A percentile compares a stretch with the other conserved stretches of the same genome.
These are phyloP conservation scores for Calosoma granatense DNA, from an alignment of 1,140 invertebrate genomes.

Conservation along the genomic window DNA sequence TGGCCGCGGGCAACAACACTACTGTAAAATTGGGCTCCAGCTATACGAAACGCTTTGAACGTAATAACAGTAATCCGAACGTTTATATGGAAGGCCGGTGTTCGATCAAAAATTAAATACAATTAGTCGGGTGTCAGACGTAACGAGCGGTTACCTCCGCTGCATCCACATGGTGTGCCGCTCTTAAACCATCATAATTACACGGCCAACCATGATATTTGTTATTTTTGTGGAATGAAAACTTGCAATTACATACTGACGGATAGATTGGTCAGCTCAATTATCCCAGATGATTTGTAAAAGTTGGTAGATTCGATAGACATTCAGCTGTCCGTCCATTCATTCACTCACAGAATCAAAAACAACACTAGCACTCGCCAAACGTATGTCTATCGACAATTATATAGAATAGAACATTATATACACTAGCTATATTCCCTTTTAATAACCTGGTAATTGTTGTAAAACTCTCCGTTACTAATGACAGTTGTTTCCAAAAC, in stretches of 20 bases:
- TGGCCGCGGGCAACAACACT: background rate
- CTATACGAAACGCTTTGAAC: background rate
- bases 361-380: no score
- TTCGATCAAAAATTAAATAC: slow-evolving; percentile 8
- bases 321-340: no score
- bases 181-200: slow-evolving; percentile 1
- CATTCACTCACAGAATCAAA: no score
- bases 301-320: no score
- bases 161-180: background rate
- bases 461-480: no score
- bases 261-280: background rate
- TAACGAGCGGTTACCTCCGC: background rate
- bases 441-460: no score
- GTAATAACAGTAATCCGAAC: slow-evolving; percentile 1
- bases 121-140: slow-evolving; percentile 4
- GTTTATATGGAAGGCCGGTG: background rate
- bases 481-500: no score
- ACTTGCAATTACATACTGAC: slow-evolving; percentile 6
- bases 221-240: slow-evolving; percentile 9
- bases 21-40: background rate
- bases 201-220: background rate
- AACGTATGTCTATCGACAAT: no score
- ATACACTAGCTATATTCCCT: no score
- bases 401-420: no score
- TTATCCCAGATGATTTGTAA: slow-evolving; percentile 3